A percentile compares a stretch with the other conserved stretches of the same genome.
Conservation (phyloP, 1,140 invertebrate species). For the Zaprionus lachaisei region DNA sequence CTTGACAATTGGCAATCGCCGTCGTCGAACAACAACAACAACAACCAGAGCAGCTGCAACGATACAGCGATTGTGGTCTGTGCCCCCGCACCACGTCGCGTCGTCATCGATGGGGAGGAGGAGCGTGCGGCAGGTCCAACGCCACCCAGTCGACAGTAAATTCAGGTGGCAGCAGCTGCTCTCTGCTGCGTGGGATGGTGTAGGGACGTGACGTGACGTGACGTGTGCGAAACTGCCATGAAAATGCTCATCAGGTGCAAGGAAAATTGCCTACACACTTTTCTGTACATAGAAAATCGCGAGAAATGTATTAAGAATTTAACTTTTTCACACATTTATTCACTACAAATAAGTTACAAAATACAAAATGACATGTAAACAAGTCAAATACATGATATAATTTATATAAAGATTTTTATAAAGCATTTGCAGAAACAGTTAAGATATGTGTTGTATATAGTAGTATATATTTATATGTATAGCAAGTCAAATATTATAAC, state of each 20-base stretch:
- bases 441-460: slow-evolving; percentile 5
- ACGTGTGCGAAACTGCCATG: not conserved
- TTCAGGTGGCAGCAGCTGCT: no score
- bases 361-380: slow-evolving; percentile 36
- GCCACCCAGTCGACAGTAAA: slow-evolving; percentile 47
- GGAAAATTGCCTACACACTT: slow-evolving; percentile 17
- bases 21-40: slow-evolving; percentile 31
- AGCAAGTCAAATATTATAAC: not conserved
- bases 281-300: slow-evolving; percentile 15
- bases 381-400: slow-evolving; percentile 16
- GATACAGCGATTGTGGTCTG: slow-evolving; percentile 51
- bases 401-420: slow-evolving; percentile 36
- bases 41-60: slow-evolving; percentile 9
- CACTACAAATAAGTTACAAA: slow-evolving; percentile 73
- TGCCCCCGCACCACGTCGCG: slow-evolving; percentile 45
- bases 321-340: slow-evolving; percentile 75
- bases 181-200: no score
- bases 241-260: slow-evolving; percentile 52
- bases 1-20: slow-evolving; percentile 62
- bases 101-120: not conserved
- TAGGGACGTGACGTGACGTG: no score
- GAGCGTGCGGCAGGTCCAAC: not conserved
- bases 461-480: slow-evolving; percentile 15
- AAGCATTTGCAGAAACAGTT: slow-evolving; percentile 13
- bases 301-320: slow-evolving; percentile 28